Percentiles rank a stretch among this genome's conserved stretches.
phyloP scores from a whole-genome alignment of 2,113 vertebrate species.

The Gallinago paraguaiae region DNA sequence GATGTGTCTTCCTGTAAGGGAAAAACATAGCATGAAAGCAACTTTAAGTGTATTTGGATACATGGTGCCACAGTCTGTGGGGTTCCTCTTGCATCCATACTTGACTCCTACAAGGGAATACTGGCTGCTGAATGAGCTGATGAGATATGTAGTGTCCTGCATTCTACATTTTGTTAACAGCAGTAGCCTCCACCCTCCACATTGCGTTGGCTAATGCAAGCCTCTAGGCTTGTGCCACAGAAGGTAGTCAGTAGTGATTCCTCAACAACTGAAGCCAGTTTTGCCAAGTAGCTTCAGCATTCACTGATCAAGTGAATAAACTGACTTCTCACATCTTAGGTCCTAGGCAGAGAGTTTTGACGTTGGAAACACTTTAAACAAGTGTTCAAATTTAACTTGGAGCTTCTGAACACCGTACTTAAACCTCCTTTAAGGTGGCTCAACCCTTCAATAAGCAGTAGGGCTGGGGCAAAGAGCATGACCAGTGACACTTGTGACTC shows the following conservation, averaged over 20 bases:
- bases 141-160: not conserved
- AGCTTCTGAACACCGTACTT: not conserved
- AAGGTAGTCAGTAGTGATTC: not conserved
- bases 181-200: too few relatives aligned
- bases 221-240: not conserved
- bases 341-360: not conserved
- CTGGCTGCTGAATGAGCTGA: not conserved
- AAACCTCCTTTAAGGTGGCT: not conserved
- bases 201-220: not conserved
- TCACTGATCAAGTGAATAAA: not conserved
- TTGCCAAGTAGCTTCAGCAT: not conserved
- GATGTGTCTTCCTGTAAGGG: not conserved
- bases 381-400: not conserved
- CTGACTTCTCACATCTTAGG: not conserved
- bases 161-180: not conserved
- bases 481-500: accelerated
- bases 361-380: not conserved
- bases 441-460: not conserved
- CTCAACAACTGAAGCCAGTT: not conserved
- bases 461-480: not conserved
- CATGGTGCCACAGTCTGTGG: accelerated
- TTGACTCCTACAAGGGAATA: not conserved
- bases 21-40: not conserved
- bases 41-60: not conserved
- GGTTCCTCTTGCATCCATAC: not conserved